Percentiles rank a stretch among this genome's conserved stretches.
Conservation (phyloP, 1,140 invertebrate species). For the Drosophila lacteicornis region DNA sequence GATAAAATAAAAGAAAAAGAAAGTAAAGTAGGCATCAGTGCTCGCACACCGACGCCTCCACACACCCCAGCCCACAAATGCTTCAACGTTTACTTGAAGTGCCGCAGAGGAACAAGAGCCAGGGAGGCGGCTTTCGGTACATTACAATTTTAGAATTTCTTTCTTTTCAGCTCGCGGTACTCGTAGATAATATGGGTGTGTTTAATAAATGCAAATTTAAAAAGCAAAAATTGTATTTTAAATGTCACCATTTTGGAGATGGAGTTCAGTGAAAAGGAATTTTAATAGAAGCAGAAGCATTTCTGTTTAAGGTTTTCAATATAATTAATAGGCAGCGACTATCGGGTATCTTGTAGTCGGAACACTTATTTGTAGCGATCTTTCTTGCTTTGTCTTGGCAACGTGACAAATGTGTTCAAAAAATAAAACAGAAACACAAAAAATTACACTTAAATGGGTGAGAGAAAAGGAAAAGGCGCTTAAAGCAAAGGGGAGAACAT, state of each 20-base stretch:
- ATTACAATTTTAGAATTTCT: slow-evolving; percentile 77
- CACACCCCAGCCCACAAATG: slow-evolving; percentile 12
- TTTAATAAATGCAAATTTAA: slow-evolving; percentile 10
- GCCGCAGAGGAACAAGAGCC: slow-evolving; percentile 49
- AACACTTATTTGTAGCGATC: background rate
- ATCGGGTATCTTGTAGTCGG: slow-evolving; percentile 14
- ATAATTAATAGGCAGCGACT: background rate
- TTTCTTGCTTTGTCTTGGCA: slow-evolving; percentile 48
- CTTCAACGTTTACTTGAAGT: slow-evolving; percentile 43
- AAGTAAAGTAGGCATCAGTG: slow-evolving; percentile 51
- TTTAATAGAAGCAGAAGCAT: background rate
- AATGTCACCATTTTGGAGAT: slow-evolving; percentile 7
- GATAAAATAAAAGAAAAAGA: slow-evolving; percentile 46
- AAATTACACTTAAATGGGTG: slow-evolving; percentile 75
- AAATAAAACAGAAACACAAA: slow-evolving; percentile 55
- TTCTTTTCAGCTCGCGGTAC: slow-evolving; percentile 4
- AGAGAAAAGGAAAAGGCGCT: slow-evolving; percentile 33
- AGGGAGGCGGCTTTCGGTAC: slow-evolving; percentile 57
- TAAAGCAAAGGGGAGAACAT: slow-evolving; percentile 17
- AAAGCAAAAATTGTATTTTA: background rate
- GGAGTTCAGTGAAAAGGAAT: background rate
- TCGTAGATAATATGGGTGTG: slow-evolving; percentile 4
- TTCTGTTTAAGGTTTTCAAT: background rate
- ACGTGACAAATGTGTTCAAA: slow-evolving; percentile 70
- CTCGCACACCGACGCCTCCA: slow-evolving; percentile 60